phyloP scores from a whole-genome alignment of 2,113 vertebrate genomes.

The Tretioscincus oriximinensis region DNA sequence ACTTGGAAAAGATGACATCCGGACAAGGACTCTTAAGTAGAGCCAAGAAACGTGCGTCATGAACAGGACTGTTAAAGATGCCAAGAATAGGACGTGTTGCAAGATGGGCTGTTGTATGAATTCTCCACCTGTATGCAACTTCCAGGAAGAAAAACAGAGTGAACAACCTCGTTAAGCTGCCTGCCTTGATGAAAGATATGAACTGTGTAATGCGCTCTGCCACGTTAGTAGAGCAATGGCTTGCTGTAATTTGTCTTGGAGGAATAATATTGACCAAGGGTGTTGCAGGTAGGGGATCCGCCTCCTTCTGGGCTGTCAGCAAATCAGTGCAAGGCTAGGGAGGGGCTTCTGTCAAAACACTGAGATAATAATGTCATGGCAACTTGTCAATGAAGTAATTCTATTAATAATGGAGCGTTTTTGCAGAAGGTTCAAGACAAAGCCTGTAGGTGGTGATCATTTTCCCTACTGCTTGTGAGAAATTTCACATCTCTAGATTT shows the following conservation, averaged over 20 bases:
- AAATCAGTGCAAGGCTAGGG: no score
- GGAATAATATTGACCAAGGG: not conserved
- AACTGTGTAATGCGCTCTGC: constrained; percentile 12
- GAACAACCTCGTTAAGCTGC: not conserved
- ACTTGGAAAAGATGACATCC: constrained; percentile 34
- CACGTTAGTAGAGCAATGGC: not conserved
- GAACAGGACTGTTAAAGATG: not conserved
- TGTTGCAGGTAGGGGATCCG: no score
- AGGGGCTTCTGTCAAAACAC: not conserved
- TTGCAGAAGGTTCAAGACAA: not conserved
- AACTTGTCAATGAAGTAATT: not conserved
- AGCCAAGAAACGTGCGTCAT: not conserved
- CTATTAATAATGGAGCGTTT: not conserved
- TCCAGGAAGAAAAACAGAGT: not conserved
- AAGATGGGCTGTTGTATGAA: not conserved
- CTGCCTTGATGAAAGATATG: not conserved
- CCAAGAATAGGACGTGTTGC: constrained; percentile 12
- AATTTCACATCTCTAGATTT: no score
- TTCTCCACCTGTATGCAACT: constrained; percentile 3
- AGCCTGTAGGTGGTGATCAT: not conserved
- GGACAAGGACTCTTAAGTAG: constrained; percentile 20
- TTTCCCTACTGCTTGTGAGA: not conserved
- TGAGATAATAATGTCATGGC: not conserved
- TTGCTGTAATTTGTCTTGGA: not conserved
- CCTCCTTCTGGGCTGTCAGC: no score